Conservation (phyloP, 2,113 vertebrate genomes). For the Ancistrus triradiatus region DNA sequence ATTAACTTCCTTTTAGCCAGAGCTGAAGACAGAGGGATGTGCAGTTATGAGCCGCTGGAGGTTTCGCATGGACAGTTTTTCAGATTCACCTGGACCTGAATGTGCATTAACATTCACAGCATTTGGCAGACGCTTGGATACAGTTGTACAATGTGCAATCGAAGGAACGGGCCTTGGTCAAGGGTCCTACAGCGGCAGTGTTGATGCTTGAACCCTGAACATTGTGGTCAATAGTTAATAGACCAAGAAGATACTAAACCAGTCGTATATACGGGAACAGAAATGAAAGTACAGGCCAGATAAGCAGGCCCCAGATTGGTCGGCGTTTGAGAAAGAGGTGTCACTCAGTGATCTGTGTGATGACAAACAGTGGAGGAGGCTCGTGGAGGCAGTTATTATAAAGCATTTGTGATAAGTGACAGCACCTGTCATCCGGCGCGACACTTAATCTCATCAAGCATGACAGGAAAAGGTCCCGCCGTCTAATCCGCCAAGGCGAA, state of each 20-base stretch:
- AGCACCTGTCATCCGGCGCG: conserved; percentile 42
- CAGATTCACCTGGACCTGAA: too few relatives aligned
- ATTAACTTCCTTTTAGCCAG: background rate
- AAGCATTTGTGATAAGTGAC: conserved; percentile 48
- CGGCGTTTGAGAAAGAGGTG: conserved; percentile 1
- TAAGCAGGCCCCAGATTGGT: conserved; percentile 1
- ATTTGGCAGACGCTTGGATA: too few relatives aligned
- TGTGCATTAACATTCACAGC: too few relatives aligned
- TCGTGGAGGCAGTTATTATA: conserved; percentile 41
- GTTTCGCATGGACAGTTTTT: too few relatives aligned
- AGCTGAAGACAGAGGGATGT: background rate
- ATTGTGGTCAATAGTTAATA: too few relatives aligned
- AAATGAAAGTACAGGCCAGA: background rate
- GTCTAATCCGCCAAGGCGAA: conserved; percentile 45
- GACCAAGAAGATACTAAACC: too few relatives aligned
- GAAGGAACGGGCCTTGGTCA: too few relatives aligned
- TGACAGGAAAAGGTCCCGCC: conserved; percentile 42
- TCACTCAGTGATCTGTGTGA: conserved; percentile 26
- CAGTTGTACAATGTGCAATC: too few relatives aligned
- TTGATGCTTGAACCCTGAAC: too few relatives aligned
- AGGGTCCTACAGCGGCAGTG: too few relatives aligned
- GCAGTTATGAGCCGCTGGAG: too few relatives aligned
- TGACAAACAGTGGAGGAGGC: conserved; percentile 36
- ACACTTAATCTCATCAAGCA: conserved; percentile 50
- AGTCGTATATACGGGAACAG: too few relatives aligned